A percentile compares a stretch with the other conserved stretches of the same genome.
Conservation (phyloP, 2,113 vertebrate species). For the Clarias magur region DNA sequence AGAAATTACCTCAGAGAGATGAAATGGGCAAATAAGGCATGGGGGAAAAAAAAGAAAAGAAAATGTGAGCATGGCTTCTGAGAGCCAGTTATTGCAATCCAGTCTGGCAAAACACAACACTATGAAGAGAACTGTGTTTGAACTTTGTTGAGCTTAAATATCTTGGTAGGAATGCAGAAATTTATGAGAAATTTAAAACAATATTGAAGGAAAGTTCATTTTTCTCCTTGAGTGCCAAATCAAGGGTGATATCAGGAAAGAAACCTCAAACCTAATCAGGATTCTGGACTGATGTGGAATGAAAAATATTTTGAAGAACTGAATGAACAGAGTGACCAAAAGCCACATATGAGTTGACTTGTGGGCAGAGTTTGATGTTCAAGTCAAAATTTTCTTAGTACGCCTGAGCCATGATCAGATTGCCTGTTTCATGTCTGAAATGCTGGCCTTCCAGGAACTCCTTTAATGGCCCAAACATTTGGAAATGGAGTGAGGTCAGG, state of each 20-base stretch:
- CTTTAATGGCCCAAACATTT: too few species aligned
- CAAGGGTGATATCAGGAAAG: conserved; percentile 1
- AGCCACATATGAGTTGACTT: neutral
- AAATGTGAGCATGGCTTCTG: conserved; percentile 21
- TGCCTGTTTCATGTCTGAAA: too few species aligned
- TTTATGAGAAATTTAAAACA: neutral
- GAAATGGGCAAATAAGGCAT: conserved; percentile 36
- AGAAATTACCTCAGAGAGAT: conserved; percentile 39
- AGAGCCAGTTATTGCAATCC: conserved; percentile 1
- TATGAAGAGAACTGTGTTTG: neutral
- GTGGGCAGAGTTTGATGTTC: neutral
- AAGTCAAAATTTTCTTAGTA: too few species aligned
- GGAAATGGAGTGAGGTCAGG: too few species aligned
- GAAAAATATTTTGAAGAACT: neutral
- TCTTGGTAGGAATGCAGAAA: neutral
- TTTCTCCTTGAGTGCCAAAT: neutral
- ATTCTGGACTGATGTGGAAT: neutral
- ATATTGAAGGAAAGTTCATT: neutral
- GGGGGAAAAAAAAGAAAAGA: neutral
- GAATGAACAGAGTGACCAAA: neutral
- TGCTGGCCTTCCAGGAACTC: too few species aligned
- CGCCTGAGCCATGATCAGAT: too few species aligned
- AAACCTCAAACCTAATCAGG: neutral
- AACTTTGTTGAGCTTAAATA: neutral
- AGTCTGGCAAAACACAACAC: neutral